phyloP scores from a whole-genome alignment of 1,140 invertebrate genomes.

The Drosophila hydei region DNA sequence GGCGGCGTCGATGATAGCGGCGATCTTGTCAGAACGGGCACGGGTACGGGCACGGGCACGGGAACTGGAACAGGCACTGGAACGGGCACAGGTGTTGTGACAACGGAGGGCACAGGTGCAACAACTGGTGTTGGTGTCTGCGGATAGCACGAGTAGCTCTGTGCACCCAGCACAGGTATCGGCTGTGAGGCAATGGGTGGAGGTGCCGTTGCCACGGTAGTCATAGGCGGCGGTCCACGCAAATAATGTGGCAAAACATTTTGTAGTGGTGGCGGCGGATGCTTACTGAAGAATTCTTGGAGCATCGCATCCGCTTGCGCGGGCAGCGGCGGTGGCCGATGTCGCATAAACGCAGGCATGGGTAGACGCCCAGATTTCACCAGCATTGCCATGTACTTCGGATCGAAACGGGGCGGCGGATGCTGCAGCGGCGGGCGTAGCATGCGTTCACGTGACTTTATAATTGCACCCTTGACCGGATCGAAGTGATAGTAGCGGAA shows the following conservation, averaged over 20 bases:
- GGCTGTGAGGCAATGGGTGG: slow-evolving; percentile 41
- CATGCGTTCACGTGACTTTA: slow-evolving; percentile 37
- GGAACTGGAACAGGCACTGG: slow-evolving; percentile 29
- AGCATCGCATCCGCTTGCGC: slow-evolving; percentile 53
- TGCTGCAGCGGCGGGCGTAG: slow-evolving; percentile 21
- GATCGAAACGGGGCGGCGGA: slow-evolving; percentile 54
- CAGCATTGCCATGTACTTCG: slow-evolving; percentile 69
- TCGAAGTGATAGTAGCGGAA: slow-evolving; percentile 65
- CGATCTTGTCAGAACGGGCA: slow-evolving; percentile 23
- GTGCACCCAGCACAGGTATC: slow-evolving; percentile 39
- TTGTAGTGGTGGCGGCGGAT: slow-evolving; percentile 59
- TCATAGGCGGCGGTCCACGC: slow-evolving; percentile 28
- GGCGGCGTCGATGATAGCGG: slow-evolving; percentile 12
- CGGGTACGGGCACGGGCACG: slow-evolving; percentile 21
- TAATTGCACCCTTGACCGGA: slow-evolving; percentile 42
- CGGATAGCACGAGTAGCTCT: slow-evolving; percentile 27
- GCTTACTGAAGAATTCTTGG: slow-evolving; percentile 67
- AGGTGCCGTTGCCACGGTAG: slow-evolving; percentile 12
- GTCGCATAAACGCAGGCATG: slow-evolving; percentile 47
- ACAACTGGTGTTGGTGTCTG: slow-evolving; percentile 8
- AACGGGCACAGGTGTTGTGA: slow-evolving; percentile 12
- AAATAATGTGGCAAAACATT: slow-evolving; percentile 13
- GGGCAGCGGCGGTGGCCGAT: slow-evolving; percentile 56
- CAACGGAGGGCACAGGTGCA: slow-evolving; percentile 22
- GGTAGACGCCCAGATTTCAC: slow-evolving; percentile 61